Conservation (phyloP, 2,888 invertebrate species). For the Diarsia mendica region DNA sequence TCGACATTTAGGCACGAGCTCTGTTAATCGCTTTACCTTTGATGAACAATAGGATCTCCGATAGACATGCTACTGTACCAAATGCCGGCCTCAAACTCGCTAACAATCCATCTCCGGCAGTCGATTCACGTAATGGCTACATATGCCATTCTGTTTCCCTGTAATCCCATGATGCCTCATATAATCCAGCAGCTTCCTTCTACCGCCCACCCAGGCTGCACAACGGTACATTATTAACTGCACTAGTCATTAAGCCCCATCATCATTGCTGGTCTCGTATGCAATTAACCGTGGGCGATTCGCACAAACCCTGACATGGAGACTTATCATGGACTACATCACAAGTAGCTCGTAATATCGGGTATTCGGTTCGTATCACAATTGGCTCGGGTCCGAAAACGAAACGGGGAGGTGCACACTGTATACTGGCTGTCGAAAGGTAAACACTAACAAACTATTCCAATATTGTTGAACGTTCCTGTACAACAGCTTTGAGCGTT, state of each 20-base stretch:
- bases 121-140: slow-evolving; percentile 22
- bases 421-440: slow-evolving; percentile 74
- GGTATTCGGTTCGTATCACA: slow-evolving; percentile 56
- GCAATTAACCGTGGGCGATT: slow-evolving; percentile 51
- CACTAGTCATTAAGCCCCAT: slow-evolving; percentile 51
- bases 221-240: slow-evolving; percentile 51
- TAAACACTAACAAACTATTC: slow-evolving; percentile 83
- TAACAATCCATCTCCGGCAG: slow-evolving; percentile 14
- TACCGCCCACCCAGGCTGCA: slow-evolving; percentile 25
- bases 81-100: not conserved
- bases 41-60: slow-evolving; percentile 1
- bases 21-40: not conserved
- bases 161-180: slow-evolving; percentile 28
- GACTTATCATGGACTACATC: slow-evolving; percentile 55
- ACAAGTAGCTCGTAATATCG: slow-evolving; percentile 55
- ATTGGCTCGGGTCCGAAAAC: slow-evolving; percentile 67
- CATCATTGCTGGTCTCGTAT: slow-evolving; percentile 52
- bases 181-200: slow-evolving; percentile 36
- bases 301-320: slow-evolving; percentile 36
- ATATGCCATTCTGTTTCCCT: slow-evolving; percentile 32
- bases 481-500: slow-evolving; percentile 73
- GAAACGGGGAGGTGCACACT: slow-evolving; percentile 69
- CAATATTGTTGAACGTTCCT: slow-evolving; percentile 80
- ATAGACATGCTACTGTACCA: slow-evolving; percentile 1
- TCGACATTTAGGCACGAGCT: too few relatives aligned